A percentile compares a stretch with the other conserved stretches of the same genome.
phyloP scores from a whole-genome alignment of 2,113 vertebrate species.

The Rhea pennata region DNA sequence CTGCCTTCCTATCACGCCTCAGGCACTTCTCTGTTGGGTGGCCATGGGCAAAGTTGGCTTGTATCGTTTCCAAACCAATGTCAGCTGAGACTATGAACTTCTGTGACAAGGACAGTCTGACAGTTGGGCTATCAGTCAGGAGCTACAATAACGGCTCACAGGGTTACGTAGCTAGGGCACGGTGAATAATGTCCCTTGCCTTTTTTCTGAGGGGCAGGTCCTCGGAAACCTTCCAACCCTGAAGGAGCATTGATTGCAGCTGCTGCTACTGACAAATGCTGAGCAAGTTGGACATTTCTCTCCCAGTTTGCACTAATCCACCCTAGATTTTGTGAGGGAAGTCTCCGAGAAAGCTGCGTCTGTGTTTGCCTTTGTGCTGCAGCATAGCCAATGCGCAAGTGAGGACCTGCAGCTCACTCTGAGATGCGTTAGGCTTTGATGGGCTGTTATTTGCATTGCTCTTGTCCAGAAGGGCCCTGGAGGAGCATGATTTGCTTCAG shows the following conservation, averaged over 20 bases:
- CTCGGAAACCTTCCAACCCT: neutral
- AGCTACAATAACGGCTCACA: neutral
- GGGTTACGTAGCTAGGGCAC: neutral
- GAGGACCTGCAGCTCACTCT: neutral
- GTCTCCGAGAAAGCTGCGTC: neutral
- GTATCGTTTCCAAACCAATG: neutral
- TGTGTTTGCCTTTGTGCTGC: neutral
- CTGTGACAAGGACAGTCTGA: rapidly evolving
- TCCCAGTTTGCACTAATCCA: neutral
- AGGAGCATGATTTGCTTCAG: neutral
- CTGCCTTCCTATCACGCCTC: neutral
- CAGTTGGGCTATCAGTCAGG: neutral
- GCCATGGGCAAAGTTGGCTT: neutral
- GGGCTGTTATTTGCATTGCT: neutral
- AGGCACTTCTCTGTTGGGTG: neutral
- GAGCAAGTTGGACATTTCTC: rapidly evolving
- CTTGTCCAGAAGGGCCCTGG: neutral
- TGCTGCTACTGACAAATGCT: neutral
- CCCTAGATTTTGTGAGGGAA: neutral
- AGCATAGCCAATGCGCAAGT: neutral
- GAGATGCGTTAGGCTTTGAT: neutral
- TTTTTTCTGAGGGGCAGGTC: neutral
- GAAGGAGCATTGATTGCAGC: neutral
- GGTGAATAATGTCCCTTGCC: neutral
- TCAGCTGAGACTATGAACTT: neutral